Base-by-base conservation (phyloP, 2,797 vertebrate species). In the Percopsis omiscomaycus region DNA sequence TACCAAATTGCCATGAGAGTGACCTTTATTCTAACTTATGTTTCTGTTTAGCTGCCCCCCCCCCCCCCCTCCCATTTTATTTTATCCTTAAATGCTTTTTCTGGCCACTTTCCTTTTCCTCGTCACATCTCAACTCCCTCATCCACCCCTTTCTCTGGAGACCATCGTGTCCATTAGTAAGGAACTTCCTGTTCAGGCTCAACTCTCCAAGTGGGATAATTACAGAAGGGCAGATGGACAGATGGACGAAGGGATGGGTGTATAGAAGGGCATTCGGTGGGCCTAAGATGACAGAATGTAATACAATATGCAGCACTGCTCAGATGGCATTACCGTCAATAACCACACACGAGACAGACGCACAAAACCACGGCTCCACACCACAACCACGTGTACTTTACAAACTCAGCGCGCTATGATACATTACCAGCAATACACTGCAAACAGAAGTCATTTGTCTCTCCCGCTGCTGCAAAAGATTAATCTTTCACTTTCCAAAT, bases 141-240 rank as follows among this genome's bases (percentile, higher is more conserved):
- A 3, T 66, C 64, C 37, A 32, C 22, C 48, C 52, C 68, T 4
- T 46, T 6, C 54, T 84, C 88, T 87, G 89, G 68, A 22, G 88
- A 89, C 91, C 87, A 68, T 76, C 83, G 73, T 82, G 84, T 89
- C 87, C 91, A 93, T 91, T 92, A 92, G 84, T 74, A 76, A 73
- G 76, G 74, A 78, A 80, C 84, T 83, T 89, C 80, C 81, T 83
- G 76, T 62, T 71, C 51, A 64, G 47, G 54, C 65, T 73, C 48
- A 51, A 45, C 30, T 74, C 16, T 49, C 59, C 55, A 66, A 64
- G 32, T 62, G 30, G 27, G 64, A 16, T 22, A 47, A 50, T 29
- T 71, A 51, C 60, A 78, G 55, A 53, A 30, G 45, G 29, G 66
- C n/a, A 51, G 55, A 59, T 27, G 46, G 56, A 45, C 22, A 13